Base-by-base conservation (phyloP, 2,888 invertebrate species). In the Drymonia ruficornis region DNA sequence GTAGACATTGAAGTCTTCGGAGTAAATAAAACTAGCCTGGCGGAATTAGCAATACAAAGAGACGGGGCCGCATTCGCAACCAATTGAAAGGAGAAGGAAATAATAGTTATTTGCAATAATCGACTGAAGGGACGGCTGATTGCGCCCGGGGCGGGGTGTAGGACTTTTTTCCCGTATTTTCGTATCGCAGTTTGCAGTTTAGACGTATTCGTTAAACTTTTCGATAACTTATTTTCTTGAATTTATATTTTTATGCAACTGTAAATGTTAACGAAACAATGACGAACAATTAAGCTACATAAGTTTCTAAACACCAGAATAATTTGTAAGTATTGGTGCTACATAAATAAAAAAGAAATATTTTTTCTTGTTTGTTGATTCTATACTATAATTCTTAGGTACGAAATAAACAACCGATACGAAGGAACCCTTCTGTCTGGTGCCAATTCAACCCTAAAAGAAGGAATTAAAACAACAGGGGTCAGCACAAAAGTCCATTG, bases 121-220 rank as follows among this genome's bases (percentile, higher is more conserved):
- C 91, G 88, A 73, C 81, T 82, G 86, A 86, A 88, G 91, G 92
- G 91, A 89, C 78, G 90, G 82, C 82, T 91, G 91, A 91, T 91
- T 91, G 89, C 88, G 86, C 90, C 84, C 79, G 76, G 78, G 87
- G 88, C 83, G 61, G 66, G 64, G 66, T 61, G 69, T 63, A 68
- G 65, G 73, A 75, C 82, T 86, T 83, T 86, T 86, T 76, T 72
- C 80, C 75, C 75, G 81, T 84, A 86, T 84, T 86, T 80, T 77
- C 76, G 7, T 23, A 68, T 73, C 59, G 70, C 71, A 73, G 77
- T 72, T 74, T 70, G 68, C 68, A 72, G 70, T 72, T 77, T 74
- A 63, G 62, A 63, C 63, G 55, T 72, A 65, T 71, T 74, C 57
- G 54, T 66, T 71, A 53, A 53, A 59, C 36, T n/a, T 72, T 72